These are phyloP conservation scores for Esox lucius DNA, from an alignment of 2,797 vertebrate genomes.

Conservation along the genomic window DNA sequence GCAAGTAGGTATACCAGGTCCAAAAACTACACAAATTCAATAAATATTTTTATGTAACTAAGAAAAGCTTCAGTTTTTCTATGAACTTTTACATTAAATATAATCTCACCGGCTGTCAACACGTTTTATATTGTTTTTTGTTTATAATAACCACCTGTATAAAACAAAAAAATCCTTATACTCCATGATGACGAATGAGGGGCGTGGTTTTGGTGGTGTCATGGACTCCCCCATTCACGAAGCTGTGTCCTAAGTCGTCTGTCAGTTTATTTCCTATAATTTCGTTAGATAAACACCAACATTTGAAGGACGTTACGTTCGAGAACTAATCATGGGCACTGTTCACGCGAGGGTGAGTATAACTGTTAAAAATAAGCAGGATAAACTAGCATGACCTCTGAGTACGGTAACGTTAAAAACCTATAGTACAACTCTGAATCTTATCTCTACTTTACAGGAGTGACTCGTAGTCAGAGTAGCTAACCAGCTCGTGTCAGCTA, in stretches of 20 bases:
- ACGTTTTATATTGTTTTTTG: neutral
- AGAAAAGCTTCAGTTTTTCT: neutral
- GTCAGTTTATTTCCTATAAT: constrained; percentile 36
- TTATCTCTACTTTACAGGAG: too few relatives aligned
- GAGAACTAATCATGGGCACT: constrained; percentile 81
- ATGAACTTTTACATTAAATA: neutral
- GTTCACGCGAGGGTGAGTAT: constrained; percentile 91
- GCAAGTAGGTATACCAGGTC: neutral
- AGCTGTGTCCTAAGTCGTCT: constrained; percentile 36
- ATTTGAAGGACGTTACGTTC: constrained; percentile 33
- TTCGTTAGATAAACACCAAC: neutral
- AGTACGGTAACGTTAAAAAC: constrained; percentile 5
- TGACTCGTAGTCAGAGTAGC: too few relatives aligned
- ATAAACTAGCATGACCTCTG: constrained; percentile 67
- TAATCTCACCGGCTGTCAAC: neutral
- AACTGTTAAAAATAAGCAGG: neutral
- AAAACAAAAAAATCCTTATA: constrained; percentile 37
- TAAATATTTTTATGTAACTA: neutral
- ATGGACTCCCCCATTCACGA: constrained; percentile 69
- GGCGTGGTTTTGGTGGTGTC: constrained; percentile 68
- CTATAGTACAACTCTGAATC: too few relatives aligned
- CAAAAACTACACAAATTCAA: neutral
- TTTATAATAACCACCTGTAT: neutral
- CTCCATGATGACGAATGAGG: constrained; percentile 8
- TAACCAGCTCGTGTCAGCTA: neutral